Percentiles rank a stretch among this genome's conserved stretches.
phyloP scores from a whole-genome alignment of 2,797 vertebrate species.

The Propithecus perrieri region DNA sequence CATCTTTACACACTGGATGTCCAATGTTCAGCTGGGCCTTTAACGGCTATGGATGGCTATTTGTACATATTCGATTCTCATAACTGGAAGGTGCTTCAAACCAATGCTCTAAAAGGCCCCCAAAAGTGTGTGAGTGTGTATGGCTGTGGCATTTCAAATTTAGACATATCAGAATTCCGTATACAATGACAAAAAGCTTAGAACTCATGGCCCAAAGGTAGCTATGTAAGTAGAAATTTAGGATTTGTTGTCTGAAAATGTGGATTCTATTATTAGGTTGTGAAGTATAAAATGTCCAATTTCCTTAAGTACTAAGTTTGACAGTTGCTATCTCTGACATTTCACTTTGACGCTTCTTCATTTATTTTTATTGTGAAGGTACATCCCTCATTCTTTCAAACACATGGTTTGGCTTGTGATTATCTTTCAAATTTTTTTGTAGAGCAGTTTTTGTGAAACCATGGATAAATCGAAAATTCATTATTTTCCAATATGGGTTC shows the following conservation, averaged over 20 bases:
- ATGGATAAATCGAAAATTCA: too few relatives aligned
- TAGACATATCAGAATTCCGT: background rate
- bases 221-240: background rate
- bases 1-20: background rate
- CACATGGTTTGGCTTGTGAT: too few relatives aligned
- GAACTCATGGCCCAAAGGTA: background rate
- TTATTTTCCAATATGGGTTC: too few relatives aligned
- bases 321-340: too few relatives aligned
- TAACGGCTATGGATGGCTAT: background rate
- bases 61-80: background rate
- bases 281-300: too few relatives aligned
- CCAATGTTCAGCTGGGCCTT: background rate
- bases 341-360: too few relatives aligned
- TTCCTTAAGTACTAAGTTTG: too few relatives aligned
- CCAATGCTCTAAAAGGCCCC: background rate
- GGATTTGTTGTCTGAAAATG: background rate
- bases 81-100: background rate
- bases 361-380: too few relatives aligned
- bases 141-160: background rate
- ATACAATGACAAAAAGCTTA: background rate
- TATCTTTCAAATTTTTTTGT: too few relatives aligned
- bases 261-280: background rate
- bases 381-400: too few relatives aligned
- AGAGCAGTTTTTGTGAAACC: too few relatives aligned
- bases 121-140: background rate